These are phyloP conservation scores for Drosophila quadrilineata DNA, from an alignment of 1,140 invertebrate species.

Conservation along the genomic window DNA sequence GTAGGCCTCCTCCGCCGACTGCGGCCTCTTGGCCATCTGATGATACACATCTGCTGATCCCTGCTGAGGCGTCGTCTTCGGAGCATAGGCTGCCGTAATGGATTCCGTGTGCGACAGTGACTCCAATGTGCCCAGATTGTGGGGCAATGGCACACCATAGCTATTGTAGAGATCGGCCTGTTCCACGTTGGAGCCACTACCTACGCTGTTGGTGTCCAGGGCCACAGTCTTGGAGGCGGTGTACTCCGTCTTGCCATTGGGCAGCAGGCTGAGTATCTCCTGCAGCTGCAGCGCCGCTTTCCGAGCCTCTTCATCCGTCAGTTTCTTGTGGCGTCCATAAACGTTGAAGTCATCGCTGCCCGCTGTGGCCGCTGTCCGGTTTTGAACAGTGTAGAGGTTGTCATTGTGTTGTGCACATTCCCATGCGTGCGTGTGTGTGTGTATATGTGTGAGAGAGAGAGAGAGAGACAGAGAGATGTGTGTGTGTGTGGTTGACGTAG, in stretches of 20 bases:
- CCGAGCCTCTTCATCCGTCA: constrained; percentile 63
- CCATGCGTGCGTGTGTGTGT: constrained; percentile 11
- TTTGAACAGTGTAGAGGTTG: constrained; percentile 19
- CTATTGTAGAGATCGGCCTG: constrained; percentile 57
- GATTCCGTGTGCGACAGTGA: constrained; percentile 77
- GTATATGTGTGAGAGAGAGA: no score
- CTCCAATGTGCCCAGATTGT: constrained; percentile 69
- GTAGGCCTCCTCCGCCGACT: constrained; percentile 61
- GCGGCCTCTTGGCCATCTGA: constrained; percentile 70
- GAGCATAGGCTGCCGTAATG: constrained; percentile 71
- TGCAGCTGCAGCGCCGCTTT: constrained; percentile 69
- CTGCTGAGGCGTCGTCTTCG: constrained; percentile 4
- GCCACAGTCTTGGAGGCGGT: constrained; percentile 73
- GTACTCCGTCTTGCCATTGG: constrained; percentile 74
- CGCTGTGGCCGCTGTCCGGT: constrained; percentile 40
- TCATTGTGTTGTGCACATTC: constrained; percentile 14
- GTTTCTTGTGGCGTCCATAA: constrained; percentile 73
- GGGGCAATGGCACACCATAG: constrained; percentile 62
- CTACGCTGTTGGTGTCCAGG: constrained; percentile 42
- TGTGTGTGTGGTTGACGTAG: neutral
- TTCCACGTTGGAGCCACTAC: constrained; percentile 37
- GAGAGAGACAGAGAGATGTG: no score
- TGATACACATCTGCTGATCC: constrained; percentile 70
- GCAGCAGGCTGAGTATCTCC: constrained; percentile 71
- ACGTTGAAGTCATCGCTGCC: constrained; percentile 71